Base-by-base conservation (phyloP, 37 sponge, comb jelly and placozoan genomes). In the Spongilla lacustris region DNA sequence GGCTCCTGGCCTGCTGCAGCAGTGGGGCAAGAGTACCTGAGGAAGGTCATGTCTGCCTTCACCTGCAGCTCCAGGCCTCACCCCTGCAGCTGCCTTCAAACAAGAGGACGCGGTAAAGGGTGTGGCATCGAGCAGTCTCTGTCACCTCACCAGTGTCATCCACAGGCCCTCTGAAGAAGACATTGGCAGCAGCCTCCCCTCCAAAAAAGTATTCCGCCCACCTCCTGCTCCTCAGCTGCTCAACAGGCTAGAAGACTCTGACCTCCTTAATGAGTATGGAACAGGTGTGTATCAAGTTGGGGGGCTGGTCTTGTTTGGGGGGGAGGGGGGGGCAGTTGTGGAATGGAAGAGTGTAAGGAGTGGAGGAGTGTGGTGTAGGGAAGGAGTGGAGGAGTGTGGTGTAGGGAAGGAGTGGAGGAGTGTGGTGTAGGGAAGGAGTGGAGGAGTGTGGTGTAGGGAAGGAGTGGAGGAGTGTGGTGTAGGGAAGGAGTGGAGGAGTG, bases 1-100 rank as follows among this genome's bases (percentile, higher is more conserved):
- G 91, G 91, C 71, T 90, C 27, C 22, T 90, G 67, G 91, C 73
- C 26, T 86, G 78, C 32, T 90, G 87, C 58, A 74, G 13, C 2
- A 31, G 36, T 26, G 85, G 58, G 85, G 35, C 58, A 69, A 77
- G 58, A 27, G 29, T 73, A n/a, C n/a, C 27, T 23, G 89, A 87
- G 76, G 80, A 70, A 12, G 22, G 71, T 19, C 79, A 91, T 28
- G 12, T 37, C 0, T 79, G 74, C 22, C 74, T 79, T 41, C 66
- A 73, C 17, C 66, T 72, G 27, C 22, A 77, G 28, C 86, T 28
- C 22, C 74, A 37, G n/a, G 68, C 12, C 49, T 77, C 71, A 13
- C 58, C 58, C 58, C 19, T 58, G 19, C 58, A 58, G 58, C 58
- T 17, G 58, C 58, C 58, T 58, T 17, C 21, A 17, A 58, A 41